A percentile compares a stretch with the other conserved stretches of the same genome.
Conservation (phyloP, 2,113 vertebrate genomes). For the Phyllopteryx taeniolatus region DNA sequence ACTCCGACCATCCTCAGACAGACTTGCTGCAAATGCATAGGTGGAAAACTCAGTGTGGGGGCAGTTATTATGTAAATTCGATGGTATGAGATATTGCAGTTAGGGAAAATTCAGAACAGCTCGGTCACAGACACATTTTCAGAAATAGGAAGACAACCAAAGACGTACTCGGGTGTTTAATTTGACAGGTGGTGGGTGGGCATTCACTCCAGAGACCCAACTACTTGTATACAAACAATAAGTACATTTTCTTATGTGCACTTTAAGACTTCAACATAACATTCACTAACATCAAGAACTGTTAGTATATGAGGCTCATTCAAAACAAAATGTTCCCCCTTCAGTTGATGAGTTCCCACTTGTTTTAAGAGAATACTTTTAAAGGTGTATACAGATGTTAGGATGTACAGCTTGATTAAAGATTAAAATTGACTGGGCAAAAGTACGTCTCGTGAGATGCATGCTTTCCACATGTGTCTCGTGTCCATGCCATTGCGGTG, state of each 20-base stretch:
- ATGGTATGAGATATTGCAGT: neutral
- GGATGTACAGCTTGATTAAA: neutral
- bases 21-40: neutral
- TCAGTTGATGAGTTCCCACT: neutral
- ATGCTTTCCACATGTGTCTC: neutral
- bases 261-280: neutral
- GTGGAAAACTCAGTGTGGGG: neutral
- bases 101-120: neutral
- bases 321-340: neutral
- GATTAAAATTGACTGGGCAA: neutral
- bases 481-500: conserved; percentile 6
- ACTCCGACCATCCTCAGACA: too few species aligned
- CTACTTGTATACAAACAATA: neutral
- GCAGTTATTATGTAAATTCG: neutral
- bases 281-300: neutral
- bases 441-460: neutral
- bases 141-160: neutral
- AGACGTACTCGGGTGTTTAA: too few species aligned
- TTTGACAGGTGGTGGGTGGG: neutral
- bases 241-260: neutral
- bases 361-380: neutral
- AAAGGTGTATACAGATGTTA: neutral
- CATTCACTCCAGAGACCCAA: neutral
- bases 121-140: neutral
- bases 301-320: neutral